Conservation (phyloP, 2,888 invertebrate genomes). For the Xestia ashworthii region DNA sequence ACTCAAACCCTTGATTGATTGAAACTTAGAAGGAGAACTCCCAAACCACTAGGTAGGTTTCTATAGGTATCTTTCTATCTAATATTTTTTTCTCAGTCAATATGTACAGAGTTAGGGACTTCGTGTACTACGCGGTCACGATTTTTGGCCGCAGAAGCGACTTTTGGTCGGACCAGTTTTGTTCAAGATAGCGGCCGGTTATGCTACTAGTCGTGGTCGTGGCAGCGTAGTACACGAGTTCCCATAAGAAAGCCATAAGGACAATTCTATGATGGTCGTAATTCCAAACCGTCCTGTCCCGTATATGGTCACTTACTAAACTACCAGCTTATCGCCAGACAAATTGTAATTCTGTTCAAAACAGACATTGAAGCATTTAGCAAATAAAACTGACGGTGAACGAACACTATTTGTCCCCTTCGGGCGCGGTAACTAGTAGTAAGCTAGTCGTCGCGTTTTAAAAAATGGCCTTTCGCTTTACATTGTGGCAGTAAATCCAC, state of each 20-base stretch:
- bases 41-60: too few relatives aligned
- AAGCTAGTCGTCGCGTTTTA: slow-evolving; percentile 67
- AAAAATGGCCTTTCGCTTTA: slow-evolving; percentile 75
- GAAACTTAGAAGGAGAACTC: too few relatives aligned
- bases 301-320: neutral
- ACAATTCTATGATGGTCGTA: neutral
- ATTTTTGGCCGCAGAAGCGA: neutral
- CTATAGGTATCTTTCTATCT: neutral
- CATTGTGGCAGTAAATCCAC: slow-evolving; percentile 78
- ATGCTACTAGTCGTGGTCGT: neutral
- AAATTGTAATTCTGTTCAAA: slow-evolving; percentile 37
- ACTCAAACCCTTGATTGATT: too few relatives aligned
- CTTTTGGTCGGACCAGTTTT: neutral
- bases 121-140: neutral
- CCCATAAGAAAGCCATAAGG: neutral
- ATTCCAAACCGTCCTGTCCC: neutral
- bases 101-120: neutral
- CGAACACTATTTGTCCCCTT: slow-evolving; percentile 62
- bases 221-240: neutral
- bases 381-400: slow-evolving; percentile 47
- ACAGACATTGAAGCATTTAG: slow-evolving; percentile 35
- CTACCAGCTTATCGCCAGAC: slow-evolving; percentile 17
- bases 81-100: neutral
- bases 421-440: slow-evolving; percentile 56
- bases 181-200: neutral